phyloP scores from a whole-genome alignment of 2,888 invertebrate genomes.

The Eristalinus sepulchralis region DNA sequence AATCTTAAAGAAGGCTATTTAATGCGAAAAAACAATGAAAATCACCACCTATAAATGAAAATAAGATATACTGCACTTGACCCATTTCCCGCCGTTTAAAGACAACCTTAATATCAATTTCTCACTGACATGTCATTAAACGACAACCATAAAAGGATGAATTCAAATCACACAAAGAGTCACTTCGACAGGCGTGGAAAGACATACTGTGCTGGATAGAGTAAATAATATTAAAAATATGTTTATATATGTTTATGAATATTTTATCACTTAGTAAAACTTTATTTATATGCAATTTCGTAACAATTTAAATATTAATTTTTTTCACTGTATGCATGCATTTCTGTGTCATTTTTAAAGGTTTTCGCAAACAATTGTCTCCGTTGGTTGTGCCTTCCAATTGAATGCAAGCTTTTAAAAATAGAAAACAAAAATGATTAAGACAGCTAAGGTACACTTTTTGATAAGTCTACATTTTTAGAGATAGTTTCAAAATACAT shows the following conservation, averaged over 20 bases:
- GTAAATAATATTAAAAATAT: background rate
- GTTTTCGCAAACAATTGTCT: background rate
- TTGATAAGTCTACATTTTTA: constrained; percentile 7
- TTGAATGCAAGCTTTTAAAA: constrained; percentile 9
- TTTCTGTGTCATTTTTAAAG: background rate
- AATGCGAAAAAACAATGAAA: too few relatives aligned
- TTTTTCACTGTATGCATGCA: constrained; percentile 21
- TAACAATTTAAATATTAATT: constrained; percentile 31
- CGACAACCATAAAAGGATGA: too few relatives aligned
- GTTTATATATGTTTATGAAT: constrained; percentile 3
- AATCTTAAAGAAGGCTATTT: too few relatives aligned
- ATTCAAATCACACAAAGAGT: too few relatives aligned
- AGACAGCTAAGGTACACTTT: constrained; percentile 15
- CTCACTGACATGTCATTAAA: too few relatives aligned
- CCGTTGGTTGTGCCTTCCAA: background rate
- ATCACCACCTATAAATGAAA: too few relatives aligned
- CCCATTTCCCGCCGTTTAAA: too few relatives aligned
- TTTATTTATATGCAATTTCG: constrained; percentile 23
- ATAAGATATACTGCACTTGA: too few relatives aligned
- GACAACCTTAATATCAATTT: too few relatives aligned
- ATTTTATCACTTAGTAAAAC: background rate
- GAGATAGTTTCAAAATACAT: background rate
- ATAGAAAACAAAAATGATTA: background rate
- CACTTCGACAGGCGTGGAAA: too few relatives aligned
- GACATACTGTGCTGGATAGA: background rate